Percentiles rank a stretch among this genome's conserved stretches.
These are phyloP conservation scores for Nyctibius grandis DNA, from an alignment of 2,797 vertebrate genomes.

Conservation along the genomic window DNA sequence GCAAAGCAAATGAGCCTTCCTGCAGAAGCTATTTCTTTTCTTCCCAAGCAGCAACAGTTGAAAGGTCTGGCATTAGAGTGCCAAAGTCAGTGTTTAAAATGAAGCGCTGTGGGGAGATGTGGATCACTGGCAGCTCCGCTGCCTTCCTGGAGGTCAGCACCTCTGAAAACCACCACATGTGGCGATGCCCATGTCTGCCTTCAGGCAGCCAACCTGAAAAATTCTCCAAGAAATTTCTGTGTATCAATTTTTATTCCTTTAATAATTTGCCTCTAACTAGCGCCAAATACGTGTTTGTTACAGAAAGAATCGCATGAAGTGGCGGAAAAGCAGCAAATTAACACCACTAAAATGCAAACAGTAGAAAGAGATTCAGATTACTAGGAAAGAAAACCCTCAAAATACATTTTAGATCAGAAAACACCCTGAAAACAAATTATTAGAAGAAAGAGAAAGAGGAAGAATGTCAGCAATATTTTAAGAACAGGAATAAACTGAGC, in stretches of 20 bases:
- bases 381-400: neutral
- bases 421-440: neutral
- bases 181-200: neutral
- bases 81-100: accelerated
- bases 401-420: neutral
- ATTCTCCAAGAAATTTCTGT: neutral
- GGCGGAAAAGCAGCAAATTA: neutral
- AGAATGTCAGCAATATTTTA: neutral
- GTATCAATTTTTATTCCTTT: neutral
- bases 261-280: neutral
- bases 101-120: neutral
- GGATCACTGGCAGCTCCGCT: accelerated
- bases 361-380: neutral
- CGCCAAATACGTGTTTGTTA: neutral
- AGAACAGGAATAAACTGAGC: neutral
- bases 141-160: neutral
- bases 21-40: neutral
- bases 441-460: neutral
- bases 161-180: accelerated
- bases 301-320: neutral
- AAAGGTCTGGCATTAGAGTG: neutral
- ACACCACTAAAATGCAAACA: neutral
- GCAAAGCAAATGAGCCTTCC: neutral
- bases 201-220: neutral
- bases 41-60: neutral